A percentile compares a stretch with the other conserved stretches of the same genome.
phyloP scores from a whole-genome alignment of 2,797 vertebrate genomes.

The Darevskia nairensis region DNA sequence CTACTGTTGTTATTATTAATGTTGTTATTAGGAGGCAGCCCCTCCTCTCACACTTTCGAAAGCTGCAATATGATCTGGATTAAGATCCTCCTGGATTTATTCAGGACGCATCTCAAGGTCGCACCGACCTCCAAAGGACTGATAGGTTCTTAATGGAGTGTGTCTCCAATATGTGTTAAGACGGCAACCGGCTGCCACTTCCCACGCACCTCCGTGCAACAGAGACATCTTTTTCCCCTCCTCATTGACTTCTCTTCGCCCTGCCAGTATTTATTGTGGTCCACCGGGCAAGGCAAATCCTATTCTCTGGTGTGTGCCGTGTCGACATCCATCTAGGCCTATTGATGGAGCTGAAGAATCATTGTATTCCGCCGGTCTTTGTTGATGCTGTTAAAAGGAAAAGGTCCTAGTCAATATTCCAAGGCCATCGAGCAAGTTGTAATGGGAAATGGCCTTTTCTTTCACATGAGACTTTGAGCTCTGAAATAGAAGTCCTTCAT shows the following conservation, averaged over 20 bases:
- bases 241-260: neutral
- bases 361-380: slow-evolving; percentile 16
- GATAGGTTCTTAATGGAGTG: neutral
- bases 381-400: slow-evolving; percentile 1
- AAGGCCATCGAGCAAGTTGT: neutral
- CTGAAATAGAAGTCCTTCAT: slow-evolving; percentile 20
- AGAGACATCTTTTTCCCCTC: neutral
- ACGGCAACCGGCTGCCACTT: slow-evolving; percentile 21
- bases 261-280: slow-evolving; percentile 20
- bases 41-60: too few species aligned
- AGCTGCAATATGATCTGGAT: neutral
- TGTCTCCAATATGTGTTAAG: neutral
- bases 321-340: neutral
- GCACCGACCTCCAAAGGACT: neutral
- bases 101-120: fast-evolving
- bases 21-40: neutral
- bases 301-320: neutral
- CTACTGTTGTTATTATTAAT: too few species aligned
- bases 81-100: fast-evolving
- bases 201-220: neutral
- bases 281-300: neutral
- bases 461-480: slow-evolving; percentile 20
- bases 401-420: neutral
- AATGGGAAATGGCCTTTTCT: slow-evolving; percentile 54
- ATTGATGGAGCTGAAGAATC: neutral